Evolutionary conservation across 35 echinoderm and acorn worm species (phyloP), one percentile per base, ranked within the genome.

Genomic region (Strongylocentrotus purpuratus): DNA sequence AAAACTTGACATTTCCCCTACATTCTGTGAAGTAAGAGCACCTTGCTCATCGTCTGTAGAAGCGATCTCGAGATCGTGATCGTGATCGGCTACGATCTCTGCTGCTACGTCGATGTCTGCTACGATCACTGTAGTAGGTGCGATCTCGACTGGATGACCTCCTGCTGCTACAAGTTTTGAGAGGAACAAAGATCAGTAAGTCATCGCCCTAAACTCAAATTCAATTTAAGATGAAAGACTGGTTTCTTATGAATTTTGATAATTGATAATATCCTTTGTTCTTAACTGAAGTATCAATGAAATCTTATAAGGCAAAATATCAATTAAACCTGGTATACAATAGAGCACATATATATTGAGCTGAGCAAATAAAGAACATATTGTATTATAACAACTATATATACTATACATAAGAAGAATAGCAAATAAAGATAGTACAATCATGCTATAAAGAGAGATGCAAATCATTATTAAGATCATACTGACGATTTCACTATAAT

Each of bases 41-140:
- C 9, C 9, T 15, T 7, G 32, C 92, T 85, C 95, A 92, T 18
- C 91, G 91, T 47, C 91, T 14, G 91, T 96, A 96, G 91, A 94
- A 96, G 94, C 92, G 85, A 94, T 87, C 95, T 78, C 97, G 94
- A 46, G 92, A 93, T 85, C 95, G 86, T 41, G 92, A 91, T 48
- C 87, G 97, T 85, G 97, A 98, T 71, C 97, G 96, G 94, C 97
- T 98, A 92, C 97, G 96, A 85, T 94, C 93, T 87, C 96, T 93
- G 31, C 96, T 94, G 91, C 85, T 90, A 60, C 85, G 88, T 35
- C 95, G 92, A 33, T 94, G 94, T 86, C 86, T 91, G 86, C 96
- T 85, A 33, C 92, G 48, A 65, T 98, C 94, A 94, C 86, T 95
- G 60, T 94, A 48, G 87, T 96, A 95, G n/a, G 47, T 31, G 61